Percentiles rank a stretch among this genome's conserved stretches.
Evolutionary conservation across 2,113 vertebrate genomes (phyloP).

Genomic region (Cavia porcellus): DNA sequence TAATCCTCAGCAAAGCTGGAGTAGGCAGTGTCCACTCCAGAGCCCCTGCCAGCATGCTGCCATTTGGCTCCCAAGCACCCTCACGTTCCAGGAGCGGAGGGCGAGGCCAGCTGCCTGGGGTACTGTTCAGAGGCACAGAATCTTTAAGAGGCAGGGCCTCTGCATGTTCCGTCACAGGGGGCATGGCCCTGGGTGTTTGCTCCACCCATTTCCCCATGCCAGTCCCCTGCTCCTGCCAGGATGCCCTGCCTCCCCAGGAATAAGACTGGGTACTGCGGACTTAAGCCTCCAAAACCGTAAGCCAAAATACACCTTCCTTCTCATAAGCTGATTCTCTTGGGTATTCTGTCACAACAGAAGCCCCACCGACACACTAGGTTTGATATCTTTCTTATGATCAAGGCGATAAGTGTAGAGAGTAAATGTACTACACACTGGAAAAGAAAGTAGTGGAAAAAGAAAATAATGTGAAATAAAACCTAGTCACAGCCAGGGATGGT

Average conservation of each 20-base stretch:
- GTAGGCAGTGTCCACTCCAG: background rate
- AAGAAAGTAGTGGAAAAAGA: background rate
- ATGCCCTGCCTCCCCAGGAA: background rate
- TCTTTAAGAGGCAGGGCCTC: background rate
- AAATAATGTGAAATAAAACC: constrained; percentile 31
- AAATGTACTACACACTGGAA: background rate
- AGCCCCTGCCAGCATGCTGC: background rate
- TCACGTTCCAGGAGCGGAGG: background rate
- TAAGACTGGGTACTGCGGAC: background rate
- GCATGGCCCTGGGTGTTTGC: background rate
- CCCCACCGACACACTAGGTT: background rate
- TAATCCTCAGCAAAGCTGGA: background rate
- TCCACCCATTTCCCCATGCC: background rate
- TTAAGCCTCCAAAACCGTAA: background rate
- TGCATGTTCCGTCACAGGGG: background rate
- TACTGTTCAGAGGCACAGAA: background rate
- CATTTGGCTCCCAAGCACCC: background rate
- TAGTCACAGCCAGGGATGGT: background rate
- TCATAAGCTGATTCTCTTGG: background rate
- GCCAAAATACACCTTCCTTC: background rate
- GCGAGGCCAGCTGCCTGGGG: background rate
- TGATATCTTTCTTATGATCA: background rate
- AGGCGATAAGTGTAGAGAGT: background rate
- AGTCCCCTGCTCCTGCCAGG: background rate
- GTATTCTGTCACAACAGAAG: background rate